Conservation (phyloP, 2,113 vertebrate genomes). For the Bambusicola thoracicus region DNA sequence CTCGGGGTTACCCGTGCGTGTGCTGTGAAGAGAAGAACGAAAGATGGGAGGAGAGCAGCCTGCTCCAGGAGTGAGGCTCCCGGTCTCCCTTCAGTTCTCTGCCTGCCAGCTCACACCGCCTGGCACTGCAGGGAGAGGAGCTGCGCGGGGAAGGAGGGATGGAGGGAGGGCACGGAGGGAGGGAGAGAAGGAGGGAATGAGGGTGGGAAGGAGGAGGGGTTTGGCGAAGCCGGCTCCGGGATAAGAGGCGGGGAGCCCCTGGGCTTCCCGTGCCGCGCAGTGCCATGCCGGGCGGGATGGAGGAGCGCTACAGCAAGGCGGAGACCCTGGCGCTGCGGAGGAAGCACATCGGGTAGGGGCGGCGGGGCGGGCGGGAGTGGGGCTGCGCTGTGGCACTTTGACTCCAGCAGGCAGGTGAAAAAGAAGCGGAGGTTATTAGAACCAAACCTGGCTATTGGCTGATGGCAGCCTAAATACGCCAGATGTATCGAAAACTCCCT, state of each 20-base stretch:
- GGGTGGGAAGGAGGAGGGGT: slow-evolving; percentile 34
- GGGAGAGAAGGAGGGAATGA: not conserved
- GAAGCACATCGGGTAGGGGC: slow-evolving; percentile 88
- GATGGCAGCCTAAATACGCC: not conserved
- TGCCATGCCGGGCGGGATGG: slow-evolving; percentile 22
- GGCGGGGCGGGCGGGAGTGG: not conserved
- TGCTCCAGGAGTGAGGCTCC: too few relatives aligned
- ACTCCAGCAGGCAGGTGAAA: not conserved
- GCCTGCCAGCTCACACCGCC: not conserved
- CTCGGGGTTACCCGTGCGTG: not conserved
- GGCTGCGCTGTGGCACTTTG: not conserved
- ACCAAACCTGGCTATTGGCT: not conserved
- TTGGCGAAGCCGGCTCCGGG: not conserved
- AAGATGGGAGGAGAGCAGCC: rapidly evolving
- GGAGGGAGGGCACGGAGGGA: not conserved
- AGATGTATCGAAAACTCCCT: not conserved
- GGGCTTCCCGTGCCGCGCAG: not conserved
- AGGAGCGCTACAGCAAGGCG: slow-evolving; percentile 82
- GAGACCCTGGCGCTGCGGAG: slow-evolving; percentile 87
- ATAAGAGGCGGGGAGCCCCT: slow-evolving; percentile 59
- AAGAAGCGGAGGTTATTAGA: not conserved
- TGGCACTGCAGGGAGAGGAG: not conserved
- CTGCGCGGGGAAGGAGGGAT: not conserved
- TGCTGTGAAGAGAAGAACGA: not conserved
- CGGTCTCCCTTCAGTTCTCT: not conserved